A percentile compares a stretch with the other conserved stretches of the same genome.
phyloP scores from a whole-genome alignment of 2,797 vertebrate species.

The Propithecus perrieri region DNA sequence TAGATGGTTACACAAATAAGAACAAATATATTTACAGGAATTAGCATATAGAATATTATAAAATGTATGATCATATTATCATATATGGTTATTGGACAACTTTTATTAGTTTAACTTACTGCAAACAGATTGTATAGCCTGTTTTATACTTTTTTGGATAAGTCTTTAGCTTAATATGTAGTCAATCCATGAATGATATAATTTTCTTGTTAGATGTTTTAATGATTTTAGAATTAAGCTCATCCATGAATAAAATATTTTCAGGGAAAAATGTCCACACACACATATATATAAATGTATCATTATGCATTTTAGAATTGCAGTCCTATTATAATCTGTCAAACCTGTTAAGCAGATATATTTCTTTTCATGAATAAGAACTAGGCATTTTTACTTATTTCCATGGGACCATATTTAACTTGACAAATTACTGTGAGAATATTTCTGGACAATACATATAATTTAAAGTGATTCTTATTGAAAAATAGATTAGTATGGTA shows the following conservation, averaged over 20 bases:
- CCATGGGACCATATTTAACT: slow-evolving; percentile 5
- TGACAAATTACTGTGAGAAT: slow-evolving; percentile 12
- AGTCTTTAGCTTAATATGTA: background rate
- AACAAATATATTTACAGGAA: background rate
- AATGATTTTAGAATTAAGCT: background rate
- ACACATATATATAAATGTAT: background rate
- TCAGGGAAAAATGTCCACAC: background rate
- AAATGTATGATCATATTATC: background rate
- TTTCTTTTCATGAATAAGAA: slow-evolving; percentile 15
- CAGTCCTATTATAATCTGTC: background rate
- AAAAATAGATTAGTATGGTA: background rate
- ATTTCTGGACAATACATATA: background rate
- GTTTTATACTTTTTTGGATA: background rate
- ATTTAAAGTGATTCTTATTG: background rate
- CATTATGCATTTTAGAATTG: background rate
- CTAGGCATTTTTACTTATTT: background rate
- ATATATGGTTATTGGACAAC: background rate
- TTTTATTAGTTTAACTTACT: background rate
- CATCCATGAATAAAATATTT: background rate
- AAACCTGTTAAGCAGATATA: background rate
- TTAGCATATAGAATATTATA: background rate
- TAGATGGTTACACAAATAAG: background rate
- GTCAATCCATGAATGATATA: background rate
- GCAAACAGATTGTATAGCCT: background rate
- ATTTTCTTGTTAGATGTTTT: background rate